Evolutionary conservation across 2,888 invertebrate genomes (phyloP).

Genomic region (Campoletis raptor): DNA sequence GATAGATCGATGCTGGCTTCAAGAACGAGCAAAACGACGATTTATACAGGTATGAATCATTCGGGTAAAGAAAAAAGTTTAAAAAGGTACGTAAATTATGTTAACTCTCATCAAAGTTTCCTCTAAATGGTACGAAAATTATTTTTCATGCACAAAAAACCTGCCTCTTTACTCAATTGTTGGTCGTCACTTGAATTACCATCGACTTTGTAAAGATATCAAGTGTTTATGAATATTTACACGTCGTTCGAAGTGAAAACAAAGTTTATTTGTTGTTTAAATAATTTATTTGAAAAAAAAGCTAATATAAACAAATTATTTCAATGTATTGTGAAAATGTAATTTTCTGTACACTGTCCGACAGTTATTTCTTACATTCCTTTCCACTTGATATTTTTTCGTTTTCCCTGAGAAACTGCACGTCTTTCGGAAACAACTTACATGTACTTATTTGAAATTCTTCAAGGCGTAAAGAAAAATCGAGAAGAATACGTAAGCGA

Average conservation of each 20-base stretch:
- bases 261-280: background rate
- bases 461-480: slow-evolving; percentile 26
- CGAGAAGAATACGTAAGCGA: slow-evolving; percentile 26
- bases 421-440: background rate
- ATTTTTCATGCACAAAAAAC: slow-evolving; percentile 31
- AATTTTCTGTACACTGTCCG: background rate
- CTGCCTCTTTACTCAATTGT: background rate
- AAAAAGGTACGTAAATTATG: slow-evolving; percentile 65
- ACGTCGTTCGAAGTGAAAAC: background rate
- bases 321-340: too few species aligned
- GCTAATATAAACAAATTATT: background rate
- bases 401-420: background rate
- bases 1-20: slow-evolving; percentile 63
- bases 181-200: background rate
- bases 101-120: slow-evolving; percentile 59
- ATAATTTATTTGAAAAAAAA: background rate
- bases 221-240: background rate
- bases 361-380: background rate
- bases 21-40: slow-evolving; percentile 29
- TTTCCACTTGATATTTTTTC: background rate
- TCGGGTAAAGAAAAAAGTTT: slow-evolving; percentile 35
- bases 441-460: background rate
- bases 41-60: slow-evolving; percentile 27
- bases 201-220: background rate
- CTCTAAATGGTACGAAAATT: slow-evolving; percentile 48